These are phyloP conservation scores for Drosophila pseudotalamancana DNA, from an alignment of 2,888 invertebrate species.

Conservation along the genomic window DNA sequence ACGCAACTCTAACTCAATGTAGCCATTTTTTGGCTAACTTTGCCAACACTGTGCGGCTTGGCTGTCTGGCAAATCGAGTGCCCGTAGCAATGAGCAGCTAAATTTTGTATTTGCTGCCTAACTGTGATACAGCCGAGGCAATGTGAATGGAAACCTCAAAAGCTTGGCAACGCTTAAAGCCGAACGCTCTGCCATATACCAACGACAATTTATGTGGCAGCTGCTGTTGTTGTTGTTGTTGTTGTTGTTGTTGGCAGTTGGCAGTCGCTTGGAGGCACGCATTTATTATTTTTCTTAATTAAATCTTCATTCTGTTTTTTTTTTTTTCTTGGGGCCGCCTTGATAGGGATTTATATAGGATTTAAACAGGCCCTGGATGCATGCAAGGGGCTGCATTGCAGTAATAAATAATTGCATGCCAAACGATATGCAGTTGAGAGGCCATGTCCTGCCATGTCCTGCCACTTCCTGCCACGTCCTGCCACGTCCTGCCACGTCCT, in stretches of 20 bases:
- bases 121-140: constrained; percentile 30
- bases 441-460: background rate
- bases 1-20: too few species aligned
- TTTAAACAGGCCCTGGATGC: constrained; percentile 29
- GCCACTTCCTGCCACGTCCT: background rate
- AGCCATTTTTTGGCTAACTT: constrained; percentile 30
- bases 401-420: constrained; percentile 52
- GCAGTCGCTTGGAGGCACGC: constrained; percentile 35
- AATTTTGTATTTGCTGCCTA: constrained; percentile 54
- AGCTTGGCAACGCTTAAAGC: constrained; percentile 19
- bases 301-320: constrained; percentile 59
- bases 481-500: background rate
- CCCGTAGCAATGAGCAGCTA: constrained; percentile 51
- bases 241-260: constrained; percentile 25
- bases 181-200: constrained; percentile 11
- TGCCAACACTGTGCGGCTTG: background rate
- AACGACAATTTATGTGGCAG: constrained; percentile 58
- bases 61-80: constrained; percentile 52
- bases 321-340: background rate
- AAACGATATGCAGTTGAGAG: constrained; percentile 44
- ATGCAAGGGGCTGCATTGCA: constrained; percentile 46
- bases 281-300: constrained; percentile 77
- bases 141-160: constrained; percentile 48
- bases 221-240: constrained; percentile 11
- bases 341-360: constrained; percentile 41